Evolutionary conservation across 2,888 invertebrate genomes (phyloP).

Genomic region (Coenonympha arcania): DNA sequence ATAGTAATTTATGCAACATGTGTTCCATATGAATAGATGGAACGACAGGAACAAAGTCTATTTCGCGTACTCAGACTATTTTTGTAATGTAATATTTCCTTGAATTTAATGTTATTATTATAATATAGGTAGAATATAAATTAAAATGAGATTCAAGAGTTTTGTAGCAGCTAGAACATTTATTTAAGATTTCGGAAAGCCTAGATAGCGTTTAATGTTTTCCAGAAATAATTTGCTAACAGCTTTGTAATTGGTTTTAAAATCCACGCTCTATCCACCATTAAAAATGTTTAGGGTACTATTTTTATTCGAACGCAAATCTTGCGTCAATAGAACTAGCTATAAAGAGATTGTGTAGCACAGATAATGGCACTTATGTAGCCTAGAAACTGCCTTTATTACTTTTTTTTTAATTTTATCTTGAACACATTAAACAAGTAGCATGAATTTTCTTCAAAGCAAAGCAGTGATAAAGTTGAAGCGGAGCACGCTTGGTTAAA

Average conservation of each 20-base stretch:
- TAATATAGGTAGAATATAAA: too few relatives aligned
- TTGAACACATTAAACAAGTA: too few relatives aligned
- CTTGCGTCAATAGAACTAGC: neutral
- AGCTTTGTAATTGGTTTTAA: neutral
- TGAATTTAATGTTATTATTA: slow-evolving; percentile 11
- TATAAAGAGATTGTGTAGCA: too few relatives aligned
- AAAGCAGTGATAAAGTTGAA: too few relatives aligned
- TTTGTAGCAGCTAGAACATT: too few relatives aligned
- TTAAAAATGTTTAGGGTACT: slow-evolving; percentile 1
- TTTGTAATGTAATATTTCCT: slow-evolving; percentile 13
- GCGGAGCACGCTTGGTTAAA: too few relatives aligned
- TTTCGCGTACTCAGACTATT: slow-evolving; percentile 19
- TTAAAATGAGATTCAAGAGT: too few relatives aligned
- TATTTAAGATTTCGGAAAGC: neutral
- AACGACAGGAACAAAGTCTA: slow-evolving; percentile 13
- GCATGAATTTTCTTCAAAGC: too few relatives aligned
- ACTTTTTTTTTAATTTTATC: too few relatives aligned
- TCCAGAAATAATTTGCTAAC: neutral
- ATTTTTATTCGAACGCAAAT: slow-evolving; percentile 1
- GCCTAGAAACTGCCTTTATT: too few relatives aligned
- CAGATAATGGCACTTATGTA: too few relatives aligned
- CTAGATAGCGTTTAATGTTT: neutral
- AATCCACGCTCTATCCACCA: neutral
- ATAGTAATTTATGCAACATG: slow-evolving; percentile 1
- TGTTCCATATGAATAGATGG: slow-evolving; percentile 14